These are phyloP conservation scores for Fulmarus glacialis DNA, from an alignment of 2,113 vertebrate species.

Conservation along the genomic window DNA sequence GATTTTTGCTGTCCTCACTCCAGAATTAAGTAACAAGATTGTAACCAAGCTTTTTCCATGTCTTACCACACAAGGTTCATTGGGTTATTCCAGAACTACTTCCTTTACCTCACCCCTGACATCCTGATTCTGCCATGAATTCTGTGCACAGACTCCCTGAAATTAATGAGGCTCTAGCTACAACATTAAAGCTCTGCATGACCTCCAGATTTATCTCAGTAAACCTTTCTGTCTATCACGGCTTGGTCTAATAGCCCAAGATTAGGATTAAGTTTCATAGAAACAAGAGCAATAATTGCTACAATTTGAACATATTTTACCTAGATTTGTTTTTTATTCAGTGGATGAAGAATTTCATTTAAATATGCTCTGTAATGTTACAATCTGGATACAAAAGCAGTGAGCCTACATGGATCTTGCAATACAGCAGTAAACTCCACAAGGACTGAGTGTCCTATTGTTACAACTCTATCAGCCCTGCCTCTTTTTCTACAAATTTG, in stretches of 20 bases:
- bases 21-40: neutral
- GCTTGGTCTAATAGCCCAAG: neutral
- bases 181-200: neutral
- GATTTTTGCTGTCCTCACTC: conserved; percentile 18
- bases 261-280: neutral
- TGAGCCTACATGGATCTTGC: neutral
- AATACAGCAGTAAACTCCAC: neutral
- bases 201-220: neutral
- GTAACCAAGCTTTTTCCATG: neutral
- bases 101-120: neutral
- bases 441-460: neutral
- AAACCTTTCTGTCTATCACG: neutral
- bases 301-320: neutral
- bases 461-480: neutral
- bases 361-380: neutral
- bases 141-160: neutral
- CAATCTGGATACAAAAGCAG: neutral
- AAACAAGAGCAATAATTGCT: neutral
- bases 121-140: neutral
- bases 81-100: neutral
- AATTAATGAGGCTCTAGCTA: neutral
- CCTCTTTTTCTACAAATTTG: neutral
- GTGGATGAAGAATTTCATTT: neutral
- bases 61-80: neutral
- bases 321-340: neutral